phyloP scores from a whole-genome alignment of 1,140 invertebrate species.

The Daktulosphaira vitifoliae region DNA sequence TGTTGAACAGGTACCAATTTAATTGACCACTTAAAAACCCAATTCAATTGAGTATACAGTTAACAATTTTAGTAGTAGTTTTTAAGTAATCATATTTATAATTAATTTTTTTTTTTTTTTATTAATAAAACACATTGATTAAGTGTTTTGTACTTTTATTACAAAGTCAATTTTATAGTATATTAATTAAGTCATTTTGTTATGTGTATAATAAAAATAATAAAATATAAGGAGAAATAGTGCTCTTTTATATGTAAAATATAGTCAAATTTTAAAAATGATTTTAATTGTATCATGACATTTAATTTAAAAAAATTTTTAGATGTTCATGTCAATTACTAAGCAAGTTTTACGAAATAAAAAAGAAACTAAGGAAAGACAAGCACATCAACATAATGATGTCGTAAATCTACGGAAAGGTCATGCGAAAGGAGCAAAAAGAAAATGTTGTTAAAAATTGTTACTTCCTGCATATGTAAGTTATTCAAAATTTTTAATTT shows the following conservation, averaged over 20 bases:
- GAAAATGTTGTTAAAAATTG: slow-evolving; percentile 40
- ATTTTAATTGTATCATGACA: no score
- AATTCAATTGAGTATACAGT: slow-evolving; percentile 34
- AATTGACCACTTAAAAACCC: slow-evolving; percentile 45
- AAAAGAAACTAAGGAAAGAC: slow-evolving; percentile 53
- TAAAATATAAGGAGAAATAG: not conserved
- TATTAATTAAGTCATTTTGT: no score
- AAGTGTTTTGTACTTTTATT: not conserved
- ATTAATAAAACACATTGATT: not conserved
- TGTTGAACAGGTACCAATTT: slow-evolving; percentile 75
- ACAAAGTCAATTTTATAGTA: no score
- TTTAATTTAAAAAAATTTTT: no score
- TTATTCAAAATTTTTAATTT: slow-evolving; percentile 31
- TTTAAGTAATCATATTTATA: not conserved
- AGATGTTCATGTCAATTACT: slow-evolving; percentile 70
- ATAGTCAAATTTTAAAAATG: not conserved
- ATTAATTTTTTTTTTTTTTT: slow-evolving; percentile 1
- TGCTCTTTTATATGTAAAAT: not conserved
- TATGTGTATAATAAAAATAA: no score
- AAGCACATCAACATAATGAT: slow-evolving; percentile 47
- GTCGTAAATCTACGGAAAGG: slow-evolving; percentile 39
- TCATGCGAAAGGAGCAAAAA: slow-evolving; percentile 38
- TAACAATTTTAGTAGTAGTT: no score
- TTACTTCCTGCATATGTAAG: slow-evolving; percentile 26
- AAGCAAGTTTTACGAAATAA: slow-evolving; percentile 59